A percentile compares a stretch with the other conserved stretches of the same genome.
Conservation (phyloP, 1,140 invertebrate genomes). For the Apis cerana region DNA sequence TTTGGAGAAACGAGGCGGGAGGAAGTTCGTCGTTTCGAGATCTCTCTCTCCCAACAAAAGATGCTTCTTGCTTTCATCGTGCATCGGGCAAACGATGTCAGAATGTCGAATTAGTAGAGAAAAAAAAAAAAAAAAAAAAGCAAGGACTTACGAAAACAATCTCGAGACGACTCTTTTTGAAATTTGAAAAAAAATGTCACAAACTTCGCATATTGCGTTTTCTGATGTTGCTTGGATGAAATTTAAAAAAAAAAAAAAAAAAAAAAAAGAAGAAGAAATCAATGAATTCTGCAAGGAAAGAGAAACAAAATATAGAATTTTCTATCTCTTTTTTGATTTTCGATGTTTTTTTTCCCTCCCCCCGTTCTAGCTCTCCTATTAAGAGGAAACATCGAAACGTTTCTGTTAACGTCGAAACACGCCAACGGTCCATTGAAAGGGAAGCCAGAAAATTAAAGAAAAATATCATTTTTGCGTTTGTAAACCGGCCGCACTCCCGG, state of each 20-base stretch:
- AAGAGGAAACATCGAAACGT: conserved; percentile 23
- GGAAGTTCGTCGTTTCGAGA: conserved; percentile 14
- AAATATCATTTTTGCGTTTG: conserved; percentile 33
- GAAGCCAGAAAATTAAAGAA: conserved; percentile 39
- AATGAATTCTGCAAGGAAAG: neutral
- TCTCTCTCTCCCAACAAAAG: conserved; percentile 17
- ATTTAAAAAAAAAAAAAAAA: neutral
- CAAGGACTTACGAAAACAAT: neutral
- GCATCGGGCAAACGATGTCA: conserved; percentile 1
- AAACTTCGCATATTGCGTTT: neutral
- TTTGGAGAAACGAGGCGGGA: conserved; percentile 2
- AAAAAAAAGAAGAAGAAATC: neutral
- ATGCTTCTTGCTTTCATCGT: conserved; percentile 28
- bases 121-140: neutral
- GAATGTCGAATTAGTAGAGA: conserved; percentile 13
- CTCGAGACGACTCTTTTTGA: neutral
- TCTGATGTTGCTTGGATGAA: neutral
- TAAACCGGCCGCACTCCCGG: conserved; percentile 3
- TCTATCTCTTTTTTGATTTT: neutral
- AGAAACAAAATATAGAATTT: neutral
- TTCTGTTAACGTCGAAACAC: conserved; percentile 16
- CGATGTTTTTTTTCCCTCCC: neutral
- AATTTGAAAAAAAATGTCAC: neutral
- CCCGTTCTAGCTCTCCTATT: neutral
- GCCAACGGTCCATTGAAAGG: conserved; percentile 17